Evolutionary conservation across 1,140 invertebrate genomes (phyloP).

Genomic region (Phenacoccus solenopsis): DNA sequence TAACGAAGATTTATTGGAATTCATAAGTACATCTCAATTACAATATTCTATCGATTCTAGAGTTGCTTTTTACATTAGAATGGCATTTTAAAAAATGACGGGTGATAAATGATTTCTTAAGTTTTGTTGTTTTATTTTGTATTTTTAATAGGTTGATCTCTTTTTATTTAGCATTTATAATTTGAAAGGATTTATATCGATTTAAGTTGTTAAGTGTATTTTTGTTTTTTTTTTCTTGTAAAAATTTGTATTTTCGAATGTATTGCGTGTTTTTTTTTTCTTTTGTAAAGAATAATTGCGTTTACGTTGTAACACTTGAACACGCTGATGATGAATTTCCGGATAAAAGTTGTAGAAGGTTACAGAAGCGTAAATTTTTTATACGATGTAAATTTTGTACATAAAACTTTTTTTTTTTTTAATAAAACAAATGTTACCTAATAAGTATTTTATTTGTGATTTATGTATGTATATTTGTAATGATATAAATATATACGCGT

Average conservation of each 20-base stretch:
- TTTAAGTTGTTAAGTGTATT: background rate
- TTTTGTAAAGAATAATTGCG: no score
- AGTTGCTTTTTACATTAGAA: no score
- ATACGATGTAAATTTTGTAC: no score
- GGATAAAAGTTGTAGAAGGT: no score
- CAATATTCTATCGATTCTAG: background rate
- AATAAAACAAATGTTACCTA: background rate
- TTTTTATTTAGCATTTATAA: constrained; percentile 17
- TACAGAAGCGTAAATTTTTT: no score
- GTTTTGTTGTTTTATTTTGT: constrained; percentile 10
- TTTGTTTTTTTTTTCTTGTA: background rate
- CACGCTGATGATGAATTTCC: no score
- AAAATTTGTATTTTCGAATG: background rate
- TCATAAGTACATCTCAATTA: background rate
- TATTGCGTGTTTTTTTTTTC: no score
- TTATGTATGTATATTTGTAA: background rate
- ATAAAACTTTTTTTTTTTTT: no score
- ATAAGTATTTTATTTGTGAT: background rate
- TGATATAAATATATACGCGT: background rate
- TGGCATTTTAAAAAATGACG: constrained; percentile 13
- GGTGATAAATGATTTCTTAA: constrained; percentile 10
- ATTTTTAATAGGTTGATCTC: constrained; percentile 5
- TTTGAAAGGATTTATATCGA: background rate
- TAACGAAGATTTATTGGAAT: background rate
- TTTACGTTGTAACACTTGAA: no score